Base-by-base conservation (phyloP, 1,140 invertebrate genomes). In the Papilio dardanus region DNA sequence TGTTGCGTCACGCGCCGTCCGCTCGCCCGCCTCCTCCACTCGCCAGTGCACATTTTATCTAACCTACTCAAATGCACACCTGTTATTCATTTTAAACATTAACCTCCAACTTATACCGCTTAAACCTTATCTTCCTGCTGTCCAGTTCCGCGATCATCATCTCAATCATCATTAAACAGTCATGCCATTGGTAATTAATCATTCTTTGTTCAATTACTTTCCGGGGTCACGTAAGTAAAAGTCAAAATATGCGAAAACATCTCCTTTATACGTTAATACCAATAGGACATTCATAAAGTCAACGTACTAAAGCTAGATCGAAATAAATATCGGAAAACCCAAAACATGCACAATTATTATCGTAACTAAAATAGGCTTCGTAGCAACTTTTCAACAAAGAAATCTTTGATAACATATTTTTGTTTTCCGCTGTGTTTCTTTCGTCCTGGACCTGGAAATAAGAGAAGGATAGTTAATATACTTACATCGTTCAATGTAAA, bases 1-100 rank as follows among this genome's bases (percentile, higher is more conserved):
- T 83, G 80, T 88, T 91, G 87, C 86, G 85, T 88, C 85, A 89
- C 86, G 71, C 81, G 71, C 76, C 67, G 80, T 78, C 76, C 73
- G 74, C 42, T 42, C 75, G 37, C 69, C 35, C 12, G 35, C 35
- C n/a, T 37, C 35, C 12, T 37, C 35, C 77, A 77, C 76, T 24
- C 80, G 79, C 78, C 75, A 79, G 81, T 79, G 78, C 84, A 87
- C 84, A 86, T 87, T 86, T 87, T 85, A 88, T 89, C 85, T 89
- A 80, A 76, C 54, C 81, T 80, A 83, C 83, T 86, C 75, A 81
- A 81, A 78, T 82, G 79, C 79, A 85, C 85, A 87, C 82, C 82
- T 87, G 83, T 83, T 90, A 83, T 82, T 82, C 78, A 81, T 80
- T 79, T 82, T 67, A 84, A 83, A 77, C 83, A 82, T 85, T 89